Evolutionary conservation across 2,888 invertebrate species (phyloP).

Genomic region (Polia nebulosa): DNA sequence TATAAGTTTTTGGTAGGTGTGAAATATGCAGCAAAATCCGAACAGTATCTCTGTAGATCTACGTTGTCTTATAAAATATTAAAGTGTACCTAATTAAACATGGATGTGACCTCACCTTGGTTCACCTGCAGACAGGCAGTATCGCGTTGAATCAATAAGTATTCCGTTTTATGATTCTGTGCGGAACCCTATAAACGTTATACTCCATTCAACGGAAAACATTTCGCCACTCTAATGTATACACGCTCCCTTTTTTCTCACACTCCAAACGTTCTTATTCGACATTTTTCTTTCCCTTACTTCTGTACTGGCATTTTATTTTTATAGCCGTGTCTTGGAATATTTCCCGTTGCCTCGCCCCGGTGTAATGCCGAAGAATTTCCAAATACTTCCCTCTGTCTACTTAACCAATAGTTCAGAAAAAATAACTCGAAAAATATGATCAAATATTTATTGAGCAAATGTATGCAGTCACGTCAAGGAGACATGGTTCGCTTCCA

Average conservation of each 20-base stretch:
- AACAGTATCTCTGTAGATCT: constrained; percentile 20
- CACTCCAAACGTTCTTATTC: constrained; percentile 78
- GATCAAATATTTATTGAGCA: constrained; percentile 68
- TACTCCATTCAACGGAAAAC: constrained; percentile 71
- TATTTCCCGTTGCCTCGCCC: constrained; percentile 76
- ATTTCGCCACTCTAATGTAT: constrained; percentile 71
- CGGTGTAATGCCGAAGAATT: constrained; percentile 77
- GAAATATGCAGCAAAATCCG: constrained; percentile 5
- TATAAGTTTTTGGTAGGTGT: neutral
- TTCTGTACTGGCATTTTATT: constrained; percentile 81
- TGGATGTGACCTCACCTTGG: constrained; percentile 39
- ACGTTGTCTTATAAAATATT: constrained; percentile 36
- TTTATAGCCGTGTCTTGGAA: constrained; percentile 82
- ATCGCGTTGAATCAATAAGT: constrained; percentile 58
- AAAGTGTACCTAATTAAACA: constrained; percentile 43
- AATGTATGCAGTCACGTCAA: constrained; percentile 47
- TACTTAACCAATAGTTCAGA: constrained; percentile 62
- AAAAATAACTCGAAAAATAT: constrained; percentile 65
- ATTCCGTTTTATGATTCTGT: constrained; percentile 61
- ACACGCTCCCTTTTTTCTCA: constrained; percentile 71
- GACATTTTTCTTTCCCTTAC: constrained; percentile 78
- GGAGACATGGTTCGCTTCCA: constrained; percentile 63
- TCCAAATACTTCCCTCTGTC: constrained; percentile 74
- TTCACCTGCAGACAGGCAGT: constrained; percentile 44
- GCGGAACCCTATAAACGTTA: constrained; percentile 63